Base-by-base conservation (phyloP, 2,888 invertebrate species). In the Busseola fusca region DNA sequence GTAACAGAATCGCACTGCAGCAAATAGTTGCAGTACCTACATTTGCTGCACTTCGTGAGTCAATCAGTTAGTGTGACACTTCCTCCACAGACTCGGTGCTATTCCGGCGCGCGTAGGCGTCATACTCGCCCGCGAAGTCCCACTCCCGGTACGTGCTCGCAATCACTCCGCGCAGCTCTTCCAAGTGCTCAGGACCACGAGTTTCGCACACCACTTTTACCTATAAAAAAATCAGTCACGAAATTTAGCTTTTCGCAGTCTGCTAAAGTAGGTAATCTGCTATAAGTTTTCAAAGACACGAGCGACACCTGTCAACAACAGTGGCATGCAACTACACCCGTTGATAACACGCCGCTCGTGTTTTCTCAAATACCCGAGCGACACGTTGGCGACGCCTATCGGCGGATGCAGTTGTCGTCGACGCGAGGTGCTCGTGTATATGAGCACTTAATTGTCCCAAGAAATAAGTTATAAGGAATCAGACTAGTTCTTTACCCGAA, bases 151-250 rank as follows among this genome's bases (percentile, higher is more conserved):
- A 98, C 82, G 98, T 88, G 60, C 72, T 84, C 3, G 91, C 89
- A 70, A 95, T 93, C 88, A 92, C 80, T 1, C 75, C 75, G 0
- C 91, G 90, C n/a, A 95, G 86, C 78, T 91, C 94, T 72, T 91
- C 89, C 86, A 97, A 96, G 90, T 99, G 99, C 1, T 97, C 96
- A 82, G 97, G 96, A 81, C 98, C 98, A 69, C 98, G 96, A 0
- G 99, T 99, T 93, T 99, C 99, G 86, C 98, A 98, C 1, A 99
- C 97, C 21, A 98, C 98, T 93, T 98, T 98, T 0, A 98, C 98
- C 98, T 98, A 14, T 3, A 21, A 86, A 42, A 65, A 34, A 42
- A 21, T 12, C 14, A 69, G 21, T 16, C 3, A 69, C n/a, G 6
- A 42, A 50, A 25, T 12, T 34, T 9, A 40, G 7, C 7, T 37